A percentile compares a stretch with the other conserved stretches of the same genome.
Conservation (phyloP, 2,888 invertebrate genomes). For the Epinotia demarniana region DNA sequence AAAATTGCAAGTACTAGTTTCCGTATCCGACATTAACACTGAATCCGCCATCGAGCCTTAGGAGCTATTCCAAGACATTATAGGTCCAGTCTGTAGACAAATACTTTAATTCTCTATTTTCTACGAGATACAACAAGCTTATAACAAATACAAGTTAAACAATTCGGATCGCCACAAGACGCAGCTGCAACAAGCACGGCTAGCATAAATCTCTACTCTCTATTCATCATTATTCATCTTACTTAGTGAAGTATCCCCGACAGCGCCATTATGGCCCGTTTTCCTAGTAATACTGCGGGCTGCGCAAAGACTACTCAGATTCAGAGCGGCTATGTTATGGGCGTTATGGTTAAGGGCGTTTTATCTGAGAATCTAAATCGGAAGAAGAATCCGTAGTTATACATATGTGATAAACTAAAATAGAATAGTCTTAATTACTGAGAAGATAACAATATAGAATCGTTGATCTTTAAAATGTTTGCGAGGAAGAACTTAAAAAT, state of each 20-base stretch:
- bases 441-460: too few relatives aligned
- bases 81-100: not conserved
- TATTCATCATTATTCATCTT: constrained; percentile 44
- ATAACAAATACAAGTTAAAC: constrained; percentile 18
- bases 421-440: too few relatives aligned
- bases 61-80: too few relatives aligned
- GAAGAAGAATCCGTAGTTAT: too few relatives aligned
- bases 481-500: too few relatives aligned
- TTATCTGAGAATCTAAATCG: too few relatives aligned
- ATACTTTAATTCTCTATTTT: not conserved
- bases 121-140: not conserved
- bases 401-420: too few relatives aligned
- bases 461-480: too few relatives aligned
- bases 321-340: not conserved
- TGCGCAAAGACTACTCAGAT: not conserved
- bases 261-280: constrained; percentile 38
- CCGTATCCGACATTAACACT: too few relatives aligned
- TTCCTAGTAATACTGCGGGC: constrained; percentile 23
- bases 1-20: too few relatives aligned
- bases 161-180: constrained; percentile 21
- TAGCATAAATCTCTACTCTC: constrained; percentile 39
- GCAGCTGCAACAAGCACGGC: constrained; percentile 38
- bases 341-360: too few relatives aligned
- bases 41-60: too few relatives aligned
- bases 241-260: constrained; percentile 41